Evolutionary conservation across 2,113 vertebrate genomes (phyloP).

Genomic region (Periophthalmodon schlosseri): DNA sequence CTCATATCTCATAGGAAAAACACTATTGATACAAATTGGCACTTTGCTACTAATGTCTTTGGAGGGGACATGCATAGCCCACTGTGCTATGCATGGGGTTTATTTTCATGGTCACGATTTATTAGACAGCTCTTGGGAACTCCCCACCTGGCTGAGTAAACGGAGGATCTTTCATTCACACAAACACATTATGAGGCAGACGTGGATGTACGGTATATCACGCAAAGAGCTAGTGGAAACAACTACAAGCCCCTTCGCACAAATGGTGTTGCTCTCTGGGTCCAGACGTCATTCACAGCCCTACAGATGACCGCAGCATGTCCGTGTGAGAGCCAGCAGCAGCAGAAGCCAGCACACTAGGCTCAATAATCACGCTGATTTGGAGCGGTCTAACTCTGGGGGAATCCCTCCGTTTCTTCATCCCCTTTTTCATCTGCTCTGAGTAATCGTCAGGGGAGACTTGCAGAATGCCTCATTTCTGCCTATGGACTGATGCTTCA

Average conservation of each 20-base stretch:
- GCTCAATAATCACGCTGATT: constrained; percentile 62
- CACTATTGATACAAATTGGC: constrained; percentile 56
- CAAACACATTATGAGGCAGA: constrained; percentile 18
- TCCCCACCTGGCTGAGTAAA: constrained; percentile 48
- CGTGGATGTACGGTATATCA: constrained; percentile 11
- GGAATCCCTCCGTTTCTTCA: constrained; percentile 54
- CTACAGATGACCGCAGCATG: constrained; percentile 53
- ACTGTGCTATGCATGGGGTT: constrained; percentile 44
- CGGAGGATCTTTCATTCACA: constrained; percentile 41
- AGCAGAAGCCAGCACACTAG: constrained; percentile 52
- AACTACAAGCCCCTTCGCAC: constrained; percentile 18
- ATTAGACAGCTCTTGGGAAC: constrained; percentile 54
- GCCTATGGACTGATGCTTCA: constrained; percentile 16
- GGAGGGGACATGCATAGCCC: constrained; percentile 39
- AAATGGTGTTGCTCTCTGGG: constrained; percentile 22
- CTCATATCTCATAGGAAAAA: constrained; percentile 59
- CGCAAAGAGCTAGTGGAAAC: constrained; percentile 24
- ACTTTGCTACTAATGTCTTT: constrained; percentile 58
- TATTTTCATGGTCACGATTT: constrained; percentile 61
- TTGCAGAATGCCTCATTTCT: constrained; percentile 30
- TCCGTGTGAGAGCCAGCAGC: constrained; percentile 54
- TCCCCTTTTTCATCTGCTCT: constrained; percentile 36
- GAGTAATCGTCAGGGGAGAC: constrained; percentile 32
- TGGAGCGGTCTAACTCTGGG: constrained; percentile 59
- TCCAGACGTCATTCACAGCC: constrained; percentile 61